Conservation (phyloP, 2,797 vertebrate genomes). For the Geotria australis region DNA sequence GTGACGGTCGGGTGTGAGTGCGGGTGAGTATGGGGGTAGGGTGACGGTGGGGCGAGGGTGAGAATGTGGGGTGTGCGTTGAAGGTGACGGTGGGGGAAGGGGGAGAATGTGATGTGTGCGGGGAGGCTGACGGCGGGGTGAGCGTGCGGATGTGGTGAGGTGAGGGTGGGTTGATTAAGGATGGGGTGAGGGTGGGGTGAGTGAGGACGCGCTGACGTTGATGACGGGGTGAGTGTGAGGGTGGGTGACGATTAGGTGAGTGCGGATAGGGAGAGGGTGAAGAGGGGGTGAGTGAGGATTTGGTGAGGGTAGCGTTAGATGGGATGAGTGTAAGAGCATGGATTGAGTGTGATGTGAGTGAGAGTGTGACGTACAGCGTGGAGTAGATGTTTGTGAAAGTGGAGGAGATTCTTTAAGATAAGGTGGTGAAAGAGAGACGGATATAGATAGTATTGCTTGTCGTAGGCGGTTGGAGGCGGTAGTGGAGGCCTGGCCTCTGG, state of each 20-base stretch:
- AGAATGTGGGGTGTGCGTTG: neutral
- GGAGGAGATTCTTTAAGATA: neutral
- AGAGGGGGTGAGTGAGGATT: neutral
- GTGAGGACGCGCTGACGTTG: no score
- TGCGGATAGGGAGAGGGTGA: neutral
- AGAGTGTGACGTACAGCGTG: neutral
- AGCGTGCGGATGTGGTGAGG: slow-evolving; percentile 11
- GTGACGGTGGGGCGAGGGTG: neutral
- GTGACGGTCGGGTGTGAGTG: neutral
- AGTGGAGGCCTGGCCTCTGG: no score
- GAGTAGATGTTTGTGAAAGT: neutral
- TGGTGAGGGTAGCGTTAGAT: neutral
- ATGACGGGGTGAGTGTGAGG: neutral
- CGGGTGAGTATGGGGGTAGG: neutral
- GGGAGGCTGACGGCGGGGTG: slow-evolving; percentile 15
- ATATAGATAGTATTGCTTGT: no score
- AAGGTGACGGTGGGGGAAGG: neutral
- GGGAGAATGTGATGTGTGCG: neutral
- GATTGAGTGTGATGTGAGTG: neutral
- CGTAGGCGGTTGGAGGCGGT: no score
- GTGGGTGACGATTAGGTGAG: no score
- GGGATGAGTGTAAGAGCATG: neutral
- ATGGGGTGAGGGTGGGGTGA: neutral
- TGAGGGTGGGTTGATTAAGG: neutral
- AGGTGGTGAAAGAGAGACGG: no score